Evolutionary conservation across 2,113 vertebrate genomes (phyloP).

Genomic region (Passer montanus): DNA sequence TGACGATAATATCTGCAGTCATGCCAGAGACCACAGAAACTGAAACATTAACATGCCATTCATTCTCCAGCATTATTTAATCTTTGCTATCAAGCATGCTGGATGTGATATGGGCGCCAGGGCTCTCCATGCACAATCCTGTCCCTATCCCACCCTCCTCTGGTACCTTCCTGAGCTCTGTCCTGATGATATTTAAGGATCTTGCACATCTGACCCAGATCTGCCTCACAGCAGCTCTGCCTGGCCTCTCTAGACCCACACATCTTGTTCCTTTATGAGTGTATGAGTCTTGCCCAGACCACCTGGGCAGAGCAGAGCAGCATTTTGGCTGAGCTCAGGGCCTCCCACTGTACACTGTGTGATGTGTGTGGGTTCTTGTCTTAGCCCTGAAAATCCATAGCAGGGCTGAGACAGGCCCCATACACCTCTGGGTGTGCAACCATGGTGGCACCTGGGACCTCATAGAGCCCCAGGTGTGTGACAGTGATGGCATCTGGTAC

Average conservation of each 20-base stretch:
- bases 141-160: neutral
- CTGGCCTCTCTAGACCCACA: neutral
- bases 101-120: accelerated
- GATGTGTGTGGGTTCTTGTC: neutral
- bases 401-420: neutral
- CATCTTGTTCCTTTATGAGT: neutral
- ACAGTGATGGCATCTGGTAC: accelerated
- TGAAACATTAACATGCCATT: neutral
- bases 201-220: neutral
- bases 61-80: neutral
- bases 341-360: neutral
- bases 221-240: neutral
- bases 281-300: neutral
- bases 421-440: neutral
- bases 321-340: neutral
- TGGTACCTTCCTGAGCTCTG: no score
- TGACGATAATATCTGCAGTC: neutral
- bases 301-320: neutral
- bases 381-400: neutral
- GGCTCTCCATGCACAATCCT: neutral
- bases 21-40: neutral
- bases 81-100: accelerated
- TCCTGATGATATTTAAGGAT: neutral
- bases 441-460: neutral
- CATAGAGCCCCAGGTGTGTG: no score